Conservation (phyloP, 1,140 invertebrate genomes). For the Drosophila arawakana region DNA sequence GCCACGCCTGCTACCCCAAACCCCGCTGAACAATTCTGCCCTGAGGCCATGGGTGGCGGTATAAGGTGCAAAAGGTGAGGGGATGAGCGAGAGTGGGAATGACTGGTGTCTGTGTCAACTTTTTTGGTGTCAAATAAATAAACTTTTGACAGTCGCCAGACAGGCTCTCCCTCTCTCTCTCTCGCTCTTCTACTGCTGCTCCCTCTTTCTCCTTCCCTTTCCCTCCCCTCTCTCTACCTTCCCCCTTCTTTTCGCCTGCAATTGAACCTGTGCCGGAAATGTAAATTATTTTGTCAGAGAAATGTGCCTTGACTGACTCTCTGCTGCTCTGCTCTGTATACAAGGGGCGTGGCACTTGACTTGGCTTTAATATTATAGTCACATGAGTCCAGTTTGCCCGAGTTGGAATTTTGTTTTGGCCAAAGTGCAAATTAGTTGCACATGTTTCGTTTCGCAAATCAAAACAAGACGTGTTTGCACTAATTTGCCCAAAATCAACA, state of each 20-base stretch:
- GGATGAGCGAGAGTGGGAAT: background rate
- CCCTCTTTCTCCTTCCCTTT: background rate
- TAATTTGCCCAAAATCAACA: constrained; percentile 83
- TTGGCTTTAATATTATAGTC: background rate
- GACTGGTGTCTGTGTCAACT: constrained; percentile 76
- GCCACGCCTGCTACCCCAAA: constrained; percentile 27
- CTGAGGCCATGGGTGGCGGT: background rate
- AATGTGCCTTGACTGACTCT: constrained; percentile 15
- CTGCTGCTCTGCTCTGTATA: no score
- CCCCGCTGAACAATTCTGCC: background rate
- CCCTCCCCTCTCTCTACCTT: background rate
- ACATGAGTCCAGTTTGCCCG: constrained; percentile 17
- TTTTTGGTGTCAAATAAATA: constrained; percentile 80
- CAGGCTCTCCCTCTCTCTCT: constrained; percentile 30
- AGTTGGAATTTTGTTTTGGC: constrained; percentile 19
- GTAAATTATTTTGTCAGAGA: constrained; percentile 53
- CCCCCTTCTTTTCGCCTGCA: background rate
- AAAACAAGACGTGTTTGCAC: constrained; percentile 81
- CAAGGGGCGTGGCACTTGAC: constrained; percentile 31
- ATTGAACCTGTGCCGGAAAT: constrained; percentile 49
- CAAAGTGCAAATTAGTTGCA: constrained; percentile 79
- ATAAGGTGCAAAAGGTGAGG: background rate
- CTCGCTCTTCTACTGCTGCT: background rate
- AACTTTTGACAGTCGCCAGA: constrained; percentile 78
- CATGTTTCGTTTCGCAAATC: constrained; percentile 72